A percentile compares a stretch with the other conserved stretches of the same genome.
These are phyloP conservation scores for Bombus sylvicola DNA, from an alignment of 1,140 invertebrate genomes.

Conservation along the genomic window DNA sequence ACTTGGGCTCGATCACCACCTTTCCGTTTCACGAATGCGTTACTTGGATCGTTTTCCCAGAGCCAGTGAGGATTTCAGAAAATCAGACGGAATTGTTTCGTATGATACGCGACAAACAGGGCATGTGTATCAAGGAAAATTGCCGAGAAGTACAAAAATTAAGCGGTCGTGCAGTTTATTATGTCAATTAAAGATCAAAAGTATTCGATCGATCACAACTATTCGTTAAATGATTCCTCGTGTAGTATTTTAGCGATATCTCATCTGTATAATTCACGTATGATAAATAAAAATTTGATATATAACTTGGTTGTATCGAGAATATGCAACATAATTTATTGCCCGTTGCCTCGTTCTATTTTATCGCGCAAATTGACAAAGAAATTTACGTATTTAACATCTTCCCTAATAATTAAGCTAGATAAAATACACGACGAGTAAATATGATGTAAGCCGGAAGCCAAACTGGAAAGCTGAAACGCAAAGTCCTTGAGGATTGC, in stretches of 20 bases:
- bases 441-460: too few species aligned
- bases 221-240: background rate
- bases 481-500: too few species aligned
- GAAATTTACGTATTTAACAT: too few species aligned
- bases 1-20: slow-evolving; percentile 89
- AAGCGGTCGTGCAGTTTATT: slow-evolving; percentile 45
- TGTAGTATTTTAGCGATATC: too few species aligned
- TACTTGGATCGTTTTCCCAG: slow-evolving; percentile 89
- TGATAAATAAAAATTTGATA: background rate
- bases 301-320: background rate
- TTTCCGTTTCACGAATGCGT: slow-evolving; percentile 87
- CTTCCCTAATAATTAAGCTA: too few species aligned
- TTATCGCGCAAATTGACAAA: too few species aligned
- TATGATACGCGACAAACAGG: slow-evolving; percentile 30
- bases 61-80: slow-evolving; percentile 87
- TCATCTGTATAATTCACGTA: background rate
- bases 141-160: slow-evolving; percentile 47
- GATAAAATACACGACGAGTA: too few species aligned
- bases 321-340: background rate
- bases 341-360: too few species aligned
- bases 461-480: too few species aligned
- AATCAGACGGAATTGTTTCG: slow-evolving; percentile 83
- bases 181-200: slow-evolving; percentile 13
- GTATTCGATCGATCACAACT: background rate
- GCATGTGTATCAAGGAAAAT: slow-evolving; percentile 45